Conservation (phyloP, 1,140 invertebrate genomes). For the Ceratitis capitata region DNA sequence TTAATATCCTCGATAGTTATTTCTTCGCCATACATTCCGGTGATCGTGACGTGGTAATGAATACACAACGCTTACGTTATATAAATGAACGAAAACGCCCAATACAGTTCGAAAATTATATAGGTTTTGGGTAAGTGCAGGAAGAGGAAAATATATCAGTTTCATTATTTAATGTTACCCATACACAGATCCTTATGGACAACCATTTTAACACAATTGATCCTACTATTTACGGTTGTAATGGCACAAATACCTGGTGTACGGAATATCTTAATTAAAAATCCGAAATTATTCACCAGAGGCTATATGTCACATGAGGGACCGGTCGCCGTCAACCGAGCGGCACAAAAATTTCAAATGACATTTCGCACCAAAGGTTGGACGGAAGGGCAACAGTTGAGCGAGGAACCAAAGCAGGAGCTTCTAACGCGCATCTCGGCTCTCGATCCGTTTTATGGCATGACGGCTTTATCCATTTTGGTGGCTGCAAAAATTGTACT, state of each 20-base stretch:
- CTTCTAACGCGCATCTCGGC: constrained; percentile 72
- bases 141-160: constrained; percentile 61
- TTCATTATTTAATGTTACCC: constrained; percentile 67
- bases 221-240: constrained; percentile 65
- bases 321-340: constrained; percentile 70
- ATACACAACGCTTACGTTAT: constrained; percentile 78
- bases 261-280: constrained; percentile 72
- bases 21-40: constrained; percentile 78
- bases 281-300: constrained; percentile 76
- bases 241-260: constrained; percentile 71
- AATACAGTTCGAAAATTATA: constrained; percentile 72
- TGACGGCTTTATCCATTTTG: constrained; percentile 75
- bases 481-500: constrained; percentile 78
- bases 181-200: constrained; percentile 68
- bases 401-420: constrained; percentile 72
- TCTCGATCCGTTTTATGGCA: constrained; percentile 81
- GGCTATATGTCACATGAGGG: constrained; percentile 75
- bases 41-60: constrained; percentile 78
- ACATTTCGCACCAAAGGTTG: constrained; percentile 80
- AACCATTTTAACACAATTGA: constrained; percentile 47
- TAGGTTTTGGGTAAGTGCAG: constrained; percentile 63
- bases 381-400: constrained; percentile 71
- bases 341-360: constrained; percentile 70
- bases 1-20: constrained; percentile 60
- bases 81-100: constrained; percentile 74